phyloP scores from a whole-genome alignment of 2,797 vertebrate species.

The Hyperoplus lanceolatus region DNA sequence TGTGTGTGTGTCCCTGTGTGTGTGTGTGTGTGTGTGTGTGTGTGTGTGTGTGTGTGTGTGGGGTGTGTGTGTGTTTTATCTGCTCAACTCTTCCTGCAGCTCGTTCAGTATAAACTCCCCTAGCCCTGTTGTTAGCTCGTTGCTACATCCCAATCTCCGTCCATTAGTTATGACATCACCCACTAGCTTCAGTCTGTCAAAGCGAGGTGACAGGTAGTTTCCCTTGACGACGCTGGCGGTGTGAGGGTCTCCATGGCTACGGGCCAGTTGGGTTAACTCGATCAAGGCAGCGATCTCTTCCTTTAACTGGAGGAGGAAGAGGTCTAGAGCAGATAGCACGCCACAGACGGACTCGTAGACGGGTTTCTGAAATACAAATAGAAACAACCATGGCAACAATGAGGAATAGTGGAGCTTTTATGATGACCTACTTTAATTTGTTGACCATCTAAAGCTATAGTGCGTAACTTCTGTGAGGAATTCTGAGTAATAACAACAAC shows the following conservation, averaged over 20 bases:
- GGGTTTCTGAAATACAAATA: slow-evolving; percentile 73
- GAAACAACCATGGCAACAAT: neutral
- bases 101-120: slow-evolving; percentile 86
- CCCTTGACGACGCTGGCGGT: slow-evolving; percentile 73
- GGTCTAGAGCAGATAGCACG: slow-evolving; percentile 80
- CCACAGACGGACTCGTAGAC: slow-evolving; percentile 70
- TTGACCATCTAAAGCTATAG: no score
- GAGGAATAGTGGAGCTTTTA: no score
- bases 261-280: slow-evolving; percentile 81
- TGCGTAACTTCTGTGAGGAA: no score
- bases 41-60: no score
- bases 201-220: slow-evolving; percentile 79
- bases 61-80: neutral
- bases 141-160: slow-evolving; percentile 79
- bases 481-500: no score
- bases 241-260: slow-evolving; percentile 65
- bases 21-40: no score
- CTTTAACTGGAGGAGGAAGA: slow-evolving; percentile 82
- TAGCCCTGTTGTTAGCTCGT: slow-evolving; percentile 73
- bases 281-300: slow-evolving; percentile 79
- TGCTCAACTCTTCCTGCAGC: slow-evolving; percentile 78
- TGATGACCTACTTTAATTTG: no score
- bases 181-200: slow-evolving; percentile 81
- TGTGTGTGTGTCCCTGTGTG: no score
- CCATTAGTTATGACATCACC: slow-evolving; percentile 85